These are phyloP conservation scores for Diaprepes abbreviatus DNA, from an alignment of 2,888 invertebrate genomes.

Conservation along the genomic window DNA sequence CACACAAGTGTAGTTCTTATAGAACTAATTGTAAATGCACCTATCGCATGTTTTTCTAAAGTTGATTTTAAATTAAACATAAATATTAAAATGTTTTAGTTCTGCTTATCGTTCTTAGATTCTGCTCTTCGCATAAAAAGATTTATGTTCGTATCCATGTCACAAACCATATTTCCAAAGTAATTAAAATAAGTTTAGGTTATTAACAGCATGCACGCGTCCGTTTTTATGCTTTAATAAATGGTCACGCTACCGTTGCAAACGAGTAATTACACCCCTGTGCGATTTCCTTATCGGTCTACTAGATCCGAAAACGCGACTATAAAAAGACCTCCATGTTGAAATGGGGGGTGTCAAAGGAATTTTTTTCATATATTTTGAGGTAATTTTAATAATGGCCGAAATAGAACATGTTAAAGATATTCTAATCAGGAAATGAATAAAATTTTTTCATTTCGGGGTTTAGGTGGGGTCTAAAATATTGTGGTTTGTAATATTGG, in stretches of 20 bases:
- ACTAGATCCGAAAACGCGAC: conserved; percentile 41
- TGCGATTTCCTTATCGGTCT: conserved; percentile 53
- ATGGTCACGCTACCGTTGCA: conserved; percentile 52
- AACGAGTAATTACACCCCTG: conserved; percentile 56
- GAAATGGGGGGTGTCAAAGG: conserved; percentile 47
- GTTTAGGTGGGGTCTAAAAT: not conserved
- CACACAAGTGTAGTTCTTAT: too few relatives aligned
- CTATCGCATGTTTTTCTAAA: too few relatives aligned
- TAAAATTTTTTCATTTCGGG: not conserved
- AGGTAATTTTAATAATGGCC: conserved; percentile 28
- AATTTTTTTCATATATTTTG: conserved; percentile 38
- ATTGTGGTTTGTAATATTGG: too few relatives aligned
- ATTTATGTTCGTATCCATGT: conserved; percentile 2
- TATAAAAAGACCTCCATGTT: conserved; percentile 54
- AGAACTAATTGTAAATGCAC: too few relatives aligned
- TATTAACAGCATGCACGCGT: conserved; percentile 28
- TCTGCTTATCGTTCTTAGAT: too few relatives aligned
- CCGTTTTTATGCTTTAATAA: conserved; percentile 42
- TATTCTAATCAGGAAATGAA: conserved; percentile 9
- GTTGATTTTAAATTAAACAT: too few relatives aligned
- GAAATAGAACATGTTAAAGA: conserved; percentile 19
- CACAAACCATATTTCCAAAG: conserved; percentile 9
- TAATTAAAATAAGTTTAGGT: conserved; percentile 45
- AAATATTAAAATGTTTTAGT: too few relatives aligned
- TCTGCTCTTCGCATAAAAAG: too few relatives aligned